Conservation (phyloP, 1,140 invertebrate species). For the Drosophila takahashii region DNA sequence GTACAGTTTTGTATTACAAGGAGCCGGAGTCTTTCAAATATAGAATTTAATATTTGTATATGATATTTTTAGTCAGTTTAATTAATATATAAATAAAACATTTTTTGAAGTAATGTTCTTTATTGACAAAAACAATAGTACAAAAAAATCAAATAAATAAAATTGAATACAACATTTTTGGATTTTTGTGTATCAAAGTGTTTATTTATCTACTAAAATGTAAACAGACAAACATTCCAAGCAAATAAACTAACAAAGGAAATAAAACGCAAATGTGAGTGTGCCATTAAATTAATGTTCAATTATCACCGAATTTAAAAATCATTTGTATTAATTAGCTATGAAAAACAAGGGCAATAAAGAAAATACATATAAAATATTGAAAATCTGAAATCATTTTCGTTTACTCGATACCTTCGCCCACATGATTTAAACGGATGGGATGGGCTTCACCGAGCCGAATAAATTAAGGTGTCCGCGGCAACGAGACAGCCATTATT, state of each 20-base stretch:
- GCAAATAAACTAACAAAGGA: background rate
- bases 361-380: background rate
- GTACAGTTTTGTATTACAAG: too few species aligned
- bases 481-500: conserved; percentile 5
- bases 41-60: too few species aligned
- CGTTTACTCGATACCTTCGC: too few species aligned
- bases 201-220: background rate
- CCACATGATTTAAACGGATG: background rate
- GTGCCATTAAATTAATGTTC: conserved; percentile 9
- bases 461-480: conserved; percentile 3
- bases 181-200: background rate
- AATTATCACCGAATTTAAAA: conserved; percentile 17
- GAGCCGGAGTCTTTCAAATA: too few species aligned
- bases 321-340: conserved; percentile 17
- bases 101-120: too few species aligned
- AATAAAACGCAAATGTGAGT: conserved; percentile 21
- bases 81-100: too few species aligned
- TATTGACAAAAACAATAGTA: too few species aligned
- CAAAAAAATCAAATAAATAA: background rate
- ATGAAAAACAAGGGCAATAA: background rate
- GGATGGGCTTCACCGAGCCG: conserved; percentile 6
- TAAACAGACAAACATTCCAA: conserved; percentile 11
- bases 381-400: background rate
- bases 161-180: background rate
- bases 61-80: too few species aligned